phyloP scores from a whole-genome alignment of 2,888 invertebrate genomes.

The Andrena hattorfiana region DNA sequence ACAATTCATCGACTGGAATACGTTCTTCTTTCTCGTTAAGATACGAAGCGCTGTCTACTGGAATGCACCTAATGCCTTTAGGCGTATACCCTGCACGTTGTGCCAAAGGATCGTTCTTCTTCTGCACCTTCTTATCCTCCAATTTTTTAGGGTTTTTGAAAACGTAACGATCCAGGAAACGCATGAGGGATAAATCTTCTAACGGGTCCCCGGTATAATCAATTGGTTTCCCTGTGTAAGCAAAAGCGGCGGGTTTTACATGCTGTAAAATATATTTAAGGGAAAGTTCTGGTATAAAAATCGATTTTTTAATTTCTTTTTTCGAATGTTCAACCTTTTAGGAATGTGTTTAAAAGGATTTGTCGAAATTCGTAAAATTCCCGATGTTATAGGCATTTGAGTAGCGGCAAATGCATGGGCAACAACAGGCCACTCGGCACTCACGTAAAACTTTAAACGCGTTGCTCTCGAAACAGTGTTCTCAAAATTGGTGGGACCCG shows the following conservation, averaged over 20 bases:
- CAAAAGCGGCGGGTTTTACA: conserved; percentile 31
- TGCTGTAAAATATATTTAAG: background rate
- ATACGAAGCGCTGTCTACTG: conserved; percentile 91
- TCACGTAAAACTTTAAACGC: too few species aligned
- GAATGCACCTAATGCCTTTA: conserved; percentile 89
- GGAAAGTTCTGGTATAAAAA: too few species aligned
- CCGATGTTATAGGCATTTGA: too few species aligned
- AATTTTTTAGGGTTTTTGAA: conserved; percentile 96
- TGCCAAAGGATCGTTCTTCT: conserved; percentile 89
- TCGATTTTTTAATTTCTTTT: too few species aligned
- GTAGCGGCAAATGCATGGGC: too few species aligned
- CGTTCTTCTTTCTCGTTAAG: conserved; percentile 89
- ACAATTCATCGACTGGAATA: conserved; percentile 96
- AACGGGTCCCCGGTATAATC: conserved; percentile 97
- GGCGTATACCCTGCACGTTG: conserved; percentile 90
- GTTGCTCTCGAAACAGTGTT: too few species aligned
- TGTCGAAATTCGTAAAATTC: too few species aligned
- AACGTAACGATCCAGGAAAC: conserved; percentile 97
- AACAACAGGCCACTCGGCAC: too few species aligned
- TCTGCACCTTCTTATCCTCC: conserved; percentile 84
- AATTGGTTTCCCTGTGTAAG: conserved; percentile 88
- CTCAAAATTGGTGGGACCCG: too few species aligned
- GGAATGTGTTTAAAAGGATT: too few species aligned
- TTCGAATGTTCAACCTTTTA: too few species aligned
- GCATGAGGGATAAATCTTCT: conserved; percentile 95